Evolutionary conservation across 2,797 vertebrate genomes (phyloP), one percentile per base, ranked within the genome.

Genomic region (Falco columbarius): DNA sequence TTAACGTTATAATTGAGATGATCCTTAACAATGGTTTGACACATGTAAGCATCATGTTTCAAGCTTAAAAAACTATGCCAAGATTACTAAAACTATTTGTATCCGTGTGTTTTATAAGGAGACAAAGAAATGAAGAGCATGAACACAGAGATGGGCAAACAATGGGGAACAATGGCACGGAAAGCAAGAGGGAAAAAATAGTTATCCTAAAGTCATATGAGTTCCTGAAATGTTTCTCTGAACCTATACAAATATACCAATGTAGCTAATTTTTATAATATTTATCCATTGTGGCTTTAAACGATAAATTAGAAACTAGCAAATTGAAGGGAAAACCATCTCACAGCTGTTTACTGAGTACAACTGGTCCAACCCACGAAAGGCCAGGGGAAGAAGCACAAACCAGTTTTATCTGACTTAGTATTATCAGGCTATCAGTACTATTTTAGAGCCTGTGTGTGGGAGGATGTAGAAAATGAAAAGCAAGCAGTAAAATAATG

Each of bases 401-500:
- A 89, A 90, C 70, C 92, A 86, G 79, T 93, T 95, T 93, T 92
- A 94, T 92, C 90, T 6, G 32, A 93, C 74, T 96, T 82, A 72
- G 61, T 74, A 63, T 91, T 93, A 97, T 80, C 90, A 85, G 93
- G 80, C 68, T 89, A 58, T 63, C 68, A 61, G 80, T 2, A 38
- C 81, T 95, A 86, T 93, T 96, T 95, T 87, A 92, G 90, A 94
- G 65, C 65, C 75, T 83, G 40, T 58, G 66, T 83, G 95, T 68
- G 72, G 95, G 95, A 92, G 93, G 92, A 88, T 18, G 75, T 7
- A 68, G 81, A 93, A 95, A 96, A 92, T 90, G 93, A 96, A 96
- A 97, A 89, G 90, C 91, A 93, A 95, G 94, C 96, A 92, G 85
- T 93, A 97, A 95, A 97, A 96, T 96, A 96, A 96, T 18, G 54